Conservation (phyloP, 2,888 invertebrate species). For the Mythimna albipuncta region DNA sequence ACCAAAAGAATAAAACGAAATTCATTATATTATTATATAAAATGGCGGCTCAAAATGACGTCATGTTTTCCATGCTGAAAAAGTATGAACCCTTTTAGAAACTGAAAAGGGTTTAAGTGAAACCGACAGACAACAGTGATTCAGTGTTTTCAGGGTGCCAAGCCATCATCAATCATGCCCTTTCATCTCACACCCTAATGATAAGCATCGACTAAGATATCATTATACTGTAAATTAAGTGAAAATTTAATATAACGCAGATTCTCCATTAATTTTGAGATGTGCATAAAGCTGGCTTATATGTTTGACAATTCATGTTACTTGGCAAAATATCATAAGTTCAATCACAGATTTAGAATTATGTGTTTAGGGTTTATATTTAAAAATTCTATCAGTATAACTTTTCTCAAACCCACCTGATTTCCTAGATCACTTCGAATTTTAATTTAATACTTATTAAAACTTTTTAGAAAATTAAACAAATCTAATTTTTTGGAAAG, state of each 20-base stretch:
- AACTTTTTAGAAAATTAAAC: no score
- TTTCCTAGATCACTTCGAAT: not conserved
- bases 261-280: slow-evolving; percentile 53
- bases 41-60: slow-evolving; percentile 53
- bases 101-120: slow-evolving; percentile 72
- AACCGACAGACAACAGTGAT: slow-evolving; percentile 78
- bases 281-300: slow-evolving; percentile 26
- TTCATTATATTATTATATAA: slow-evolving; percentile 43
- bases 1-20: slow-evolving; percentile 44
- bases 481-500: not conserved
- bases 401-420: not conserved
- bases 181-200: slow-evolving; percentile 70
- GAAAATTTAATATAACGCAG: slow-evolving; percentile 56
- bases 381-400: not conserved
- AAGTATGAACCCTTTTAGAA: slow-evolving; percentile 68
- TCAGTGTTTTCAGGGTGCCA: slow-evolving; percentile 70
- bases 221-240: slow-evolving; percentile 66
- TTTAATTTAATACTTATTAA: no score
- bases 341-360: not conserved
- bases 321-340: slow-evolving; percentile 1
- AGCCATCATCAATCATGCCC: slow-evolving; percentile 75
- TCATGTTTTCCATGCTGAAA: slow-evolving; percentile 59
- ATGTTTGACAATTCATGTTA: slow-evolving; percentile 22
- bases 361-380: not conserved
- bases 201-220: slow-evolving; percentile 71